phyloP scores from a whole-genome alignment of 2,113 vertebrate genomes.

The Hassar affinis region DNA sequence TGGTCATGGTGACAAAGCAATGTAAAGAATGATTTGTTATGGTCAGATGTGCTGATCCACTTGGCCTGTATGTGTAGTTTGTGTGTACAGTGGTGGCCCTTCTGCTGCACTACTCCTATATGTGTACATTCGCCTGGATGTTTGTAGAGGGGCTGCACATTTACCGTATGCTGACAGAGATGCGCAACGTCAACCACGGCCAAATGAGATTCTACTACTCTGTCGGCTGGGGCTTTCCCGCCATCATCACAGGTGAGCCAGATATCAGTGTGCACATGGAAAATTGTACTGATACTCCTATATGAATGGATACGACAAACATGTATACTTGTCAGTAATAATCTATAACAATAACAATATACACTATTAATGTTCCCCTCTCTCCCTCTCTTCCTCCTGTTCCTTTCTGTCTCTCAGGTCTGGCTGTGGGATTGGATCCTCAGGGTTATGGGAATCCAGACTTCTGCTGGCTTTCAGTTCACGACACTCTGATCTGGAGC shows the following conservation, averaged over 20 bases:
- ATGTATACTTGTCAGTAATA: not conserved
- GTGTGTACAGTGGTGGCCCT: slow-evolving; percentile 82
- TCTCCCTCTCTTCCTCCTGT: not conserved
- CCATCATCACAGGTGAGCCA: slow-evolving; percentile 80
- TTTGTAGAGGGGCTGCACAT: slow-evolving; percentile 85
- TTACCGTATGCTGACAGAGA: slow-evolving; percentile 85
- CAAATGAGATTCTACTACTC: slow-evolving; percentile 86
- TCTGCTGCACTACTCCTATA: slow-evolving; percentile 81
- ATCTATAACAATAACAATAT: not conserved
- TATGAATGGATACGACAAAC: not conserved
- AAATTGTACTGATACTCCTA: not conserved
- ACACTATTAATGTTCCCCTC: not conserved
- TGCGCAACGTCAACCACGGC: slow-evolving; percentile 81
- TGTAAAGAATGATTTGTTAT: not conserved
- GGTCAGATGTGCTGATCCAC: not conserved
- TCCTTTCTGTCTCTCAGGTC: slow-evolving; percentile 64
- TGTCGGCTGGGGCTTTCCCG: slow-evolving; percentile 84
- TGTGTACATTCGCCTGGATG: slow-evolving; percentile 85
- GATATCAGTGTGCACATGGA: not conserved
- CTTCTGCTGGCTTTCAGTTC: slow-evolving; percentile 88
- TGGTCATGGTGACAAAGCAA: not conserved
- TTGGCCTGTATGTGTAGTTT: slow-evolving; percentile 67
- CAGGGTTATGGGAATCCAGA: slow-evolving; percentile 88
- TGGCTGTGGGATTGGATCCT: slow-evolving; percentile 85
- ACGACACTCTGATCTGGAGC: slow-evolving; percentile 87